phyloP scores from a whole-genome alignment of 2,113 vertebrate genomes.

The Pleuronectes platessa region DNA sequence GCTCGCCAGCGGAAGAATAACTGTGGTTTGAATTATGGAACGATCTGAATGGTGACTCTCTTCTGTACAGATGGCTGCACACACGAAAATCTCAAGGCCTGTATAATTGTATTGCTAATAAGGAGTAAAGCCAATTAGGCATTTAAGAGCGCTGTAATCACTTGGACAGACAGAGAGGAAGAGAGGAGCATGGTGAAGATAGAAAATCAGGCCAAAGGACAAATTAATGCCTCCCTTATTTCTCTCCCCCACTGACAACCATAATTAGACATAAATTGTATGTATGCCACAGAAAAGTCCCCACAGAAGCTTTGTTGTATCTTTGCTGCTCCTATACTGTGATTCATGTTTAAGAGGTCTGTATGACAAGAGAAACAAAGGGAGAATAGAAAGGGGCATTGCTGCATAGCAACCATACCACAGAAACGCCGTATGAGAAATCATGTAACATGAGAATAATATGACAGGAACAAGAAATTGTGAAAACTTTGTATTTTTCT shows the following conservation, averaged over 20 bases:
- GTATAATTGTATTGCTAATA: constrained; percentile 99
- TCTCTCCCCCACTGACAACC: constrained; percentile 93
- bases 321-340: constrained; percentile 77
- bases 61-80: constrained; percentile 96
- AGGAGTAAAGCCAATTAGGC: constrained; percentile 99
- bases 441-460: not conserved
- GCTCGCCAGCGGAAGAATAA: constrained; percentile 88
- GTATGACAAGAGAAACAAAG: constrained; percentile 42
- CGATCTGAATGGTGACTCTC: constrained; percentile 94
- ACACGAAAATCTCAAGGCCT: constrained; percentile 92
- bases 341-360: constrained; percentile 50
- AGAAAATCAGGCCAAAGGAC: constrained; percentile 85
- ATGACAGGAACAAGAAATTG: not conserved
- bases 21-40: constrained; percentile 97
- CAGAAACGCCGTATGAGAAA: constrained; percentile 45
- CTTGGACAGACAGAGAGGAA: constrained; percentile 92
- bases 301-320: constrained; percentile 87
- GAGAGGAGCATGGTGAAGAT: constrained; percentile 83
- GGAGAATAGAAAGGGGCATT: constrained; percentile 58
- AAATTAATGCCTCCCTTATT: constrained; percentile 90
- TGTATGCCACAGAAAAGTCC: constrained; percentile 84
- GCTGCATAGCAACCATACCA: constrained; percentile 79
- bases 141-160: constrained; percentile 98
- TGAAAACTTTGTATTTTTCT: not conserved
- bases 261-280: constrained; percentile 98